Conservation (phyloP, 2,113 vertebrate species). For the Motacilla tschutschensis region DNA sequence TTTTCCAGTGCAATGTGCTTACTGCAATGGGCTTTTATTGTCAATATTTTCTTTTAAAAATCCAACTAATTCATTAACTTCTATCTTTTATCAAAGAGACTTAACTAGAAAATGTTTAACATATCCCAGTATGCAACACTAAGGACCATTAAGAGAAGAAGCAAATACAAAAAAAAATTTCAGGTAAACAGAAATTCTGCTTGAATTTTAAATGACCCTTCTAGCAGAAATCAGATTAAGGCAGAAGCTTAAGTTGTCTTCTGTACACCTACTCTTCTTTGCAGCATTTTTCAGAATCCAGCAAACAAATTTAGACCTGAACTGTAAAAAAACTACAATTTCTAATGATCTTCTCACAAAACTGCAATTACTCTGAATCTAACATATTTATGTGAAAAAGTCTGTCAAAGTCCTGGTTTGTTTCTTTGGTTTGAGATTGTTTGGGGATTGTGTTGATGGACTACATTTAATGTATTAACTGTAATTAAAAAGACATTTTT, state of each 20-base stretch:
- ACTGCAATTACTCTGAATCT: neutral
- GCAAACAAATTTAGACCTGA: slow-evolving; percentile 24
- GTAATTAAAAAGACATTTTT: neutral
- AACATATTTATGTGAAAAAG: neutral
- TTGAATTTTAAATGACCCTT: slow-evolving; percentile 6
- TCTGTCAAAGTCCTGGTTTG: neutral
- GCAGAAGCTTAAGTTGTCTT: neutral
- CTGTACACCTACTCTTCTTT: neutral
- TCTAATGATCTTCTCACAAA: neutral
- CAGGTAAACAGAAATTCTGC: slow-evolving; percentile 14
- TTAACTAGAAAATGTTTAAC: slow-evolving; percentile 4
- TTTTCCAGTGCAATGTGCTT: neutral
- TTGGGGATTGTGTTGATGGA: neutral
- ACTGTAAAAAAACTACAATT: neutral
- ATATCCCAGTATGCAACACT: slow-evolving; percentile 9
- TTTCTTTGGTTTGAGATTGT: neutral
- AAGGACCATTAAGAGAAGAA: neutral
- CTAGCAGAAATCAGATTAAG: slow-evolving; percentile 7
- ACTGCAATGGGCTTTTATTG: neutral
- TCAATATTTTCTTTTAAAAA: neutral
- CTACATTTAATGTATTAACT: neutral
- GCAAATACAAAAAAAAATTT: slow-evolving; percentile 35
- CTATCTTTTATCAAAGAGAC: neutral
- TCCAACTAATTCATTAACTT: neutral
- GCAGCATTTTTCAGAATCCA: slow-evolving; percentile 22